Base-by-base conservation (phyloP, 2,797 vertebrate species). In the Halcyon chelicuti region DNA sequence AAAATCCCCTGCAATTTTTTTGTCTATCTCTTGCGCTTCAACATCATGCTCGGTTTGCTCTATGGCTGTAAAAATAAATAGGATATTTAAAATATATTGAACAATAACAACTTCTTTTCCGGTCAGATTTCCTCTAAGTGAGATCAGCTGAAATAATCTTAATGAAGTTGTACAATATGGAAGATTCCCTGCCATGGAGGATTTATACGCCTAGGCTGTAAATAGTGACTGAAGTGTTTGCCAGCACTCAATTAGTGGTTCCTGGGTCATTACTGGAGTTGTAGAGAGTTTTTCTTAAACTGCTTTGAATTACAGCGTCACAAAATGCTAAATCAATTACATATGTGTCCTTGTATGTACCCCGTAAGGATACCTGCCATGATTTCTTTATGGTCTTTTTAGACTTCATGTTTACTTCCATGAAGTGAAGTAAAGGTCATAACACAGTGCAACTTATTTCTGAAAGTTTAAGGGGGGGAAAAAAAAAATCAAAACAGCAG, bases 401-500 rank as follows among this genome's bases (percentile, higher is more conserved):
- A 70, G 82, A 82, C 35, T 94, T 81, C 44, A 58, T 94, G 83
- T 96, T 96, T 96, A 87, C 96, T 96, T 96, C 94, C 71, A 93
- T 84, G 80, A 95, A 97, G 93, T 86, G 96, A 97, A 95, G 78
- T 88, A 98, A 98, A 98, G 99, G 98, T 99, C 98, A 97, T 91
- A 88, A 95, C 74, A 78, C 14, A 75, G 89, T 62, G 58, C 66
- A 96, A 97, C 96, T 96, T 97, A 90, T 86, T 97, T 95, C 90
- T 97, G 96, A 80, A 96, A 98, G 96, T 97, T 97, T 93, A 71
- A 73, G 28, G 26, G 49, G 26, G 26, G 9, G 7, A 25, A 25
- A 25, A 26, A 88, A 97, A 98, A 97, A 97, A 94, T 95, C 96
- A 67, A 95, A 97, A 95, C 98, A 98, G 98, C 98, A 98, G 98